Evolutionary conservation across 2,113 vertebrate genomes (phyloP).

Genomic region (Barbus barbus): DNA sequence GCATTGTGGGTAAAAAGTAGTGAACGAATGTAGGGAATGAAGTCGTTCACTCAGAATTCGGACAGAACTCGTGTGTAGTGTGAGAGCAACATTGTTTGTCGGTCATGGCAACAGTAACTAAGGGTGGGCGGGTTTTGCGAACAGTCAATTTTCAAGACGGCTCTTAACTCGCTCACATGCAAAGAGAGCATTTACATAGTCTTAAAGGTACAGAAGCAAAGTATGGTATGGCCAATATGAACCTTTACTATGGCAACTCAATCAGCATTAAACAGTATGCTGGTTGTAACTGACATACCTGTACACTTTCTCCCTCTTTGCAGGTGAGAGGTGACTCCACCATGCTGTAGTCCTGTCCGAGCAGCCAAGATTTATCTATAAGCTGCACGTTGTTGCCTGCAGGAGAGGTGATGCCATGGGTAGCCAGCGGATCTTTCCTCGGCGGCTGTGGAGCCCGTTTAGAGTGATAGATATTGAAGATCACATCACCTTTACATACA

Average conservation of each 20-base stretch:
- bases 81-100: too few species aligned
- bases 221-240: neutral
- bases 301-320: slow-evolving; percentile 94
- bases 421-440: slow-evolving; percentile 86
- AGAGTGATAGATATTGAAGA: slow-evolving; percentile 96
- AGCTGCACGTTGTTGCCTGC: slow-evolving; percentile 93
- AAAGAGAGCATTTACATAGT: neutral
- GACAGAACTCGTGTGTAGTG: too few species aligned
- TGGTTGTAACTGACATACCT: slow-evolving; percentile 73
- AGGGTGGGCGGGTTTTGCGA: too few species aligned
- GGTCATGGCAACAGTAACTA: too few species aligned
- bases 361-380: slow-evolving; percentile 89
- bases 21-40: too few species aligned
- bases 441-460: slow-evolving; percentile 88
- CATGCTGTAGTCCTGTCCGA: slow-evolving; percentile 93
- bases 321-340: slow-evolving; percentile 92
- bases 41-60: too few species aligned
- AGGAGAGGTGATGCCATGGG: slow-evolving; percentile 88
- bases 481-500: slow-evolving; percentile 93
- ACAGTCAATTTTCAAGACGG: too few species aligned
- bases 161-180: neutral
- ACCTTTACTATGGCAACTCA: neutral
- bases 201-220: neutral
- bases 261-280: neutral
- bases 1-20: too few species aligned